Evolutionary conservation across 2,113 vertebrate species (phyloP), one percentile per base, ranked within the genome.

Genomic region (Empidonax alnorum): DNA sequence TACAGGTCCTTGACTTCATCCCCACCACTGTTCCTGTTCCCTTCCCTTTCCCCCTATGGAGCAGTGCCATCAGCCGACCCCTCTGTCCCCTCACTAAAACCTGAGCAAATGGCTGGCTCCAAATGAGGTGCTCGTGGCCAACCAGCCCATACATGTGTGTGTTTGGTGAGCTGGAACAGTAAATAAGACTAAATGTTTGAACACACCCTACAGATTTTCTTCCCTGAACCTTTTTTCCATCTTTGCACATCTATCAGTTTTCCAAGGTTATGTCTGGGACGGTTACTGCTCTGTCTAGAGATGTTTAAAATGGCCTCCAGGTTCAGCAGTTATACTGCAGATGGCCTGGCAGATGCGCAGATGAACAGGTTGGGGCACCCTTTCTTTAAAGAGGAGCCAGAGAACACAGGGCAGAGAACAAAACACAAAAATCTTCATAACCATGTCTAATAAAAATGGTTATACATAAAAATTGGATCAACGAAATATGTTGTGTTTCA

Each of bases 101-200:
- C 66, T 31, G 66, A 68, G 52, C 47, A 77, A 90, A 58, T 19
- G 19, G 23, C 31, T 76, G 69, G 39, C 33, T 96, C 78, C 39
- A 68, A 31, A 65, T 0, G 0, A 79, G 68, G 44, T 6, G 9
- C 1, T 1, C 3, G 7, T 63, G 62, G 71, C 50, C 56, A 30
- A 73, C 67, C 72, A 73, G 44, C 35, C 31, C 15, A 2, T 52
- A 15, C 22, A 37, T 7, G 28, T 53, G 42, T 12, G 27, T 9
- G 13, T 73, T 80, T 25, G 31, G 33, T 63, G 77, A 61, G 33
- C 81, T 87, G 87, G 39, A 91, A 78, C 47, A 28, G 3, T 52
- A 66, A 82, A 35, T 53, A 55, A 59, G 69, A 37, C 15, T 79
- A 37, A 75, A 68, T 44, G 50, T 41, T 75, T 94, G 44, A 94